Conservation (phyloP, 64 coral and sea anemone genomes). For the Actinia tenebrosa region DNA sequence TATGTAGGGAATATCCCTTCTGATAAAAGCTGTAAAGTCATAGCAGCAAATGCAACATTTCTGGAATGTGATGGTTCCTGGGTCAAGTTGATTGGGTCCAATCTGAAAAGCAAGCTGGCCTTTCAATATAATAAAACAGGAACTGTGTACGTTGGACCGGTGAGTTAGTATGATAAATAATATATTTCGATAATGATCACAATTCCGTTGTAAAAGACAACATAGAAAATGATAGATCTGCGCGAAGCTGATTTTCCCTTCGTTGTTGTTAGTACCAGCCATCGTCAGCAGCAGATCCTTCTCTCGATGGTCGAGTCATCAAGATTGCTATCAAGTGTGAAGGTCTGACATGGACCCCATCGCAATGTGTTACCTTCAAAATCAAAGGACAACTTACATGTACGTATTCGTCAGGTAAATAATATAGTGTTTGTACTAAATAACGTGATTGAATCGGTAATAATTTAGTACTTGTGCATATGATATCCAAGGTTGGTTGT, state of each 20-base stretch:
- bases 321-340: slow-evolving; percentile 11
- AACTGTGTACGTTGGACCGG: not conserved
- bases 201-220: too few species aligned
- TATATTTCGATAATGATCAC: too few species aligned
- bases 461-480: too few species aligned
- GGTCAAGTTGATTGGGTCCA: not conserved
- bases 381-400: slow-evolving; percentile 5
- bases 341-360: not conserved
- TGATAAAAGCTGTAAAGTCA: not conserved
- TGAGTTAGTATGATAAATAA: not conserved
- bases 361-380: slow-evolving; percentile 13
- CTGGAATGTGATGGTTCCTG: slow-evolving; percentile 1
- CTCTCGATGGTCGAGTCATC: slow-evolving; percentile 14
- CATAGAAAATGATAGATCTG: not conserved
- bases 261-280: not conserved
- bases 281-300: not conserved
- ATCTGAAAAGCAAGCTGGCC: not conserved
- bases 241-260: not conserved
- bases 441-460: too few species aligned
- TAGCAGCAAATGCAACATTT: not conserved
- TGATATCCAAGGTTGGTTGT: too few species aligned
- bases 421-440: too few species aligned
- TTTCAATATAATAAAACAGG: not conserved
- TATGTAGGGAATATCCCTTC: not conserved
- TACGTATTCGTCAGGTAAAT: not conserved